These are phyloP conservation scores for Antheraea yamamai DNA, from an alignment of 2,888 invertebrate species.

Conservation along the genomic window DNA sequence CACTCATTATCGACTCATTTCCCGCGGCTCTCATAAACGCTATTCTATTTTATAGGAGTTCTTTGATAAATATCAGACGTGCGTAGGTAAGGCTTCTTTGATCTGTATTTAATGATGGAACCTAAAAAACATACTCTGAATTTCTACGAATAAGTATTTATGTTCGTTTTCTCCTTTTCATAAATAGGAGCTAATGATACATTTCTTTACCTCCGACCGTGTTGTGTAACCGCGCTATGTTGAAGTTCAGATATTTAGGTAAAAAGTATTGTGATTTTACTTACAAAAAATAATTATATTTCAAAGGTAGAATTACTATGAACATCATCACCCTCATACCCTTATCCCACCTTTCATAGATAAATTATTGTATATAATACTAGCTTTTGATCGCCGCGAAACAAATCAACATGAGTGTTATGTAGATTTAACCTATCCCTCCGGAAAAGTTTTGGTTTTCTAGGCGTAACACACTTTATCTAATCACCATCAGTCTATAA, in stretches of 20 bases:
- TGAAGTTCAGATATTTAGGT: background rate
- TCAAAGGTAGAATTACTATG: too few relatives aligned
- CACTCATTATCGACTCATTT: background rate
- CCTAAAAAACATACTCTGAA: slow-evolving; percentile 4
- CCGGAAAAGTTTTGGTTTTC: too few relatives aligned
- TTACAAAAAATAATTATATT: background rate
- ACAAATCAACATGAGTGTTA: too few relatives aligned
- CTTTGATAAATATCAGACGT: slow-evolving; percentile 7
- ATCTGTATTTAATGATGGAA: slow-evolving; percentile 13
- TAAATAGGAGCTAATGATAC: background rate
- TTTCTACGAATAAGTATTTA: background rate
- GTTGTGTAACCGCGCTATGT: background rate
- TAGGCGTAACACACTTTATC: too few relatives aligned
- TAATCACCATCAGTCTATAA: too few relatives aligned
- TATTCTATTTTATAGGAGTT: slow-evolving; percentile 6
- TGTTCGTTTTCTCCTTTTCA: background rate
- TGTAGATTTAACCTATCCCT: too few relatives aligned
- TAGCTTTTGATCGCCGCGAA: too few relatives aligned
- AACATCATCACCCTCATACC: too few relatives aligned
- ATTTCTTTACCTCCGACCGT: background rate
- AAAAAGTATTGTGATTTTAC: background rate
- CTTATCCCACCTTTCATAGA: too few relatives aligned
- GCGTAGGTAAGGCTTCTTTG: slow-evolving; percentile 3
- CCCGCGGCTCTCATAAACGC: background rate
- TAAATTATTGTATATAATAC: too few relatives aligned